Conservation (phyloP, 2,113 vertebrate genomes). For the Desmodus rotundus region DNA sequence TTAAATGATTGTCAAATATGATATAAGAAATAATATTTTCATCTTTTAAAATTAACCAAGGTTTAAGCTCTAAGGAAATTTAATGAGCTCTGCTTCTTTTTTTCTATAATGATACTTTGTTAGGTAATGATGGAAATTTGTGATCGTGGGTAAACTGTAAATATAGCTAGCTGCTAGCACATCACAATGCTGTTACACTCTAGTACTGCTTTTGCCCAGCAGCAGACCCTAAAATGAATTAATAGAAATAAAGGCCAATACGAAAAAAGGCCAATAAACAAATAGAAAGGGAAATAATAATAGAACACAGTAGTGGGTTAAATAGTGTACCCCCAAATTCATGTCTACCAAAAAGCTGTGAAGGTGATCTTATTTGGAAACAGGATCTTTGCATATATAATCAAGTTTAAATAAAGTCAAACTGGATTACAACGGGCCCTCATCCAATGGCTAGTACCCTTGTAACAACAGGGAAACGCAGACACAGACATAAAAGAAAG, state of each 20-base stretch:
- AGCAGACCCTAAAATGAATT: not conserved
- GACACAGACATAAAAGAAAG: not conserved
- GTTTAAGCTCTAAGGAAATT: not conserved
- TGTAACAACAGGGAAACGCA: not conserved
- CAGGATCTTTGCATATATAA: not conserved
- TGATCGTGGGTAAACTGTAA: not conserved
- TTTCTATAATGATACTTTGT: not conserved
- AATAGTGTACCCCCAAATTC: not conserved
- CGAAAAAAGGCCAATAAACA: not conserved
- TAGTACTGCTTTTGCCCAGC: not conserved
- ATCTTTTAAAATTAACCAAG: not conserved
- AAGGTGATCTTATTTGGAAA: not conserved
- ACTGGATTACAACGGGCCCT: not conserved
- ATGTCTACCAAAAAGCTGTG: not conserved
- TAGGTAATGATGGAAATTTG: not conserved
- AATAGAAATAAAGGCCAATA: slow-evolving; percentile 4
- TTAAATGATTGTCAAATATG: not conserved
- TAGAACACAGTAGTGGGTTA: not conserved
- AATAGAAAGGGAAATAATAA: not conserved
- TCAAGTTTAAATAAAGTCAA: not conserved
- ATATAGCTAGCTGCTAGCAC: not conserved
- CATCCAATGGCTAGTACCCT: not conserved
- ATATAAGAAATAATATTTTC: not conserved
- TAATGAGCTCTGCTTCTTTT: not conserved
- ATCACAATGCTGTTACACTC: not conserved